Base-by-base conservation (phyloP, 2,888 invertebrate species). In the Poecilobothrus nobilitatus region DNA sequence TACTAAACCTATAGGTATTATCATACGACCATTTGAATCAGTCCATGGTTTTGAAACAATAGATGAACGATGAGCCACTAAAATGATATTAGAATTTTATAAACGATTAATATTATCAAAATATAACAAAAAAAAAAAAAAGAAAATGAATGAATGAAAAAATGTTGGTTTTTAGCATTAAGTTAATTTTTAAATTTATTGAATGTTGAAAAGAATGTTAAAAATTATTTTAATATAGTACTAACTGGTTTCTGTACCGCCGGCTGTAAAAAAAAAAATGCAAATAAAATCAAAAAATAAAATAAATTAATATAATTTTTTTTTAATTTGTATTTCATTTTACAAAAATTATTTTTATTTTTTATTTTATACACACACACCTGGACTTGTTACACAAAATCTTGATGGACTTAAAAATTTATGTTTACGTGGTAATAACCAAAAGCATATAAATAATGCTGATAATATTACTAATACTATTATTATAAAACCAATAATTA, bases 381-480 rank as follows among this genome's bases (percentile, higher is more conserved):
- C 71, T 67, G 71, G 71, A 71, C 70, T 71, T 64, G 71, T 71
- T 53, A 33, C 20, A 71, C 70, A 69, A 66, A 70, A 70, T 34
- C 70, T 66, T 61, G 72, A 71, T 44, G 71, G 71, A 67, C 73
- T 73, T 65, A 73, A 68, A 67, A 70, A 71, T 71, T 73, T 73
- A 68, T 70, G 69, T 66, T 70, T 71, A 64, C 68, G 69, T 66
- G 74, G 73, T 66, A 73, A 65, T 66, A 74, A 66, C 71, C 73
- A 74, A 70, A 71, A 74, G 61, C 72, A 74, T 53, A 73, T 70
- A 61, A 74, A 72, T 27, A 73, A 41, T 68, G 71, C 65, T 21
- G 70, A 69, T 68, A 71, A 44, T 69, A 71, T 67, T n/a, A 73
- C 41, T 62, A 73, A 44, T 21, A 72, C 20, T 62, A 73, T 71